Evolutionary conservation across 2,113 vertebrate genomes (phyloP).

Genomic region (Scomber colias): DNA sequence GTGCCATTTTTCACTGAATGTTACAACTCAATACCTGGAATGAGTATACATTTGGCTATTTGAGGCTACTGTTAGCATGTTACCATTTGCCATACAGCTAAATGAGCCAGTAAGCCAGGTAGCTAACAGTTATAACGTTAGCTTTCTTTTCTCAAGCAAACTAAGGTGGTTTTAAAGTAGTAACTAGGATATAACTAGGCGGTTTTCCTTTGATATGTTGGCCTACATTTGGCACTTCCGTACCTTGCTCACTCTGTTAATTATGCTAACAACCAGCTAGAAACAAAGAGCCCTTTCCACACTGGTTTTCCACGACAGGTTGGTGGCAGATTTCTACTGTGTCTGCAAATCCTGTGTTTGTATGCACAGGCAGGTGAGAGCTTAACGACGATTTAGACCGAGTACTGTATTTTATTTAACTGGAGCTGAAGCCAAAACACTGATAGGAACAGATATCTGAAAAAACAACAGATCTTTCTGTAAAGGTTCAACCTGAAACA

Average conservation of each 20-base stretch:
- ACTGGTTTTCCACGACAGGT: not conserved
- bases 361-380: slow-evolving; percentile 31
- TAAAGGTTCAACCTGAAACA: not conserved
- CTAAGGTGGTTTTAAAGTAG: too few species aligned
- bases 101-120: too few species aligned
- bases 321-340: not conserved
- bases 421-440: not conserved
- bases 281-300: not conserved
- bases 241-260: not conserved
- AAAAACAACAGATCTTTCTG: not conserved
- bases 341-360: slow-evolving; percentile 19
- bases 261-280: too few species aligned
- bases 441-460: not conserved
- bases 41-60: too few species aligned
- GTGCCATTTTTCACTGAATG: too few species aligned
- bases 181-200: too few species aligned
- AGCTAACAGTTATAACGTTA: not conserved
- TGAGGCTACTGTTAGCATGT: not conserved
- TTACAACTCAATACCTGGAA: too few species aligned
- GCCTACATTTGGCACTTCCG: not conserved
- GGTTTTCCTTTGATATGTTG: too few species aligned
- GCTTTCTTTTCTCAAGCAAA: not conserved
- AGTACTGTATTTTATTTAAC: slow-evolving; percentile 20
- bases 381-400: slow-evolving; percentile 16
- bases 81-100: not conserved